Evolutionary conservation across 1,140 invertebrate species (phyloP).

Genomic region (Sesamia nonagrioides): DNA sequence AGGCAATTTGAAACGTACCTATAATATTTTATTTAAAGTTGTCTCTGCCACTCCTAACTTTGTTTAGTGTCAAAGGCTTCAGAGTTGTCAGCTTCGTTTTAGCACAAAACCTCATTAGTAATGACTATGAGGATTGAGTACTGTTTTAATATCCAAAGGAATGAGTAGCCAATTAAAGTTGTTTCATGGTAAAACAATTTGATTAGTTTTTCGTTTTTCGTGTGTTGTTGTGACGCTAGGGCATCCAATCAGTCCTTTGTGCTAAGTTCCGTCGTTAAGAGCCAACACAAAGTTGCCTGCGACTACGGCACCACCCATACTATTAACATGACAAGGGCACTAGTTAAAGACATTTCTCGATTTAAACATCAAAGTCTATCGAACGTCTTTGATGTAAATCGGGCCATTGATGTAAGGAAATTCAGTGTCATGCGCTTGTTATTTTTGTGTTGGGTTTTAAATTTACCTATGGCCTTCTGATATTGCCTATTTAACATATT

Average conservation of each 20-base stretch:
- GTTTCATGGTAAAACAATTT: conserved; percentile 20
- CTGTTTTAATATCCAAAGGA: conserved; percentile 45
- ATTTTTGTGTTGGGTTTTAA: conserved; percentile 34
- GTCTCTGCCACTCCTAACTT: conserved; percentile 34
- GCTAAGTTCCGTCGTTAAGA: conserved; percentile 67
- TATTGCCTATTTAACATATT: not conserved
- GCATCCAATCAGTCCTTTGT: conserved; percentile 63
- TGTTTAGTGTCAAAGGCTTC: conserved; percentile 41
- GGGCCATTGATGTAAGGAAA: conserved; percentile 78
- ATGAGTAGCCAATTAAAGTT: not conserved
- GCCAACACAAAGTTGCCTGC: conserved; percentile 65
- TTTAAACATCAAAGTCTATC: conserved; percentile 82
- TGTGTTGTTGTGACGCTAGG: conserved; percentile 58
- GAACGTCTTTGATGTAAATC: conserved; percentile 76
- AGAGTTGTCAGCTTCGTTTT: conserved; percentile 23
- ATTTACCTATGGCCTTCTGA: not conserved
- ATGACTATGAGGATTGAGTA: conserved; percentile 60
- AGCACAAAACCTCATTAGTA: conserved; percentile 37
- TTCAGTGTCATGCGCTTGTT: conserved; percentile 51
- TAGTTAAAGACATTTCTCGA: conserved; percentile 76
- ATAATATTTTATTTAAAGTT: conserved; percentile 41
- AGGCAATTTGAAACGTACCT: conserved; percentile 40
- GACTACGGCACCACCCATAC: conserved; percentile 68
- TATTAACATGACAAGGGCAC: conserved; percentile 79
- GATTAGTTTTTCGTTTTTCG: conserved; percentile 65